Base-by-base conservation (phyloP, 92 coral and sea anemone genomes). In the Diadumene lineata region DNA sequence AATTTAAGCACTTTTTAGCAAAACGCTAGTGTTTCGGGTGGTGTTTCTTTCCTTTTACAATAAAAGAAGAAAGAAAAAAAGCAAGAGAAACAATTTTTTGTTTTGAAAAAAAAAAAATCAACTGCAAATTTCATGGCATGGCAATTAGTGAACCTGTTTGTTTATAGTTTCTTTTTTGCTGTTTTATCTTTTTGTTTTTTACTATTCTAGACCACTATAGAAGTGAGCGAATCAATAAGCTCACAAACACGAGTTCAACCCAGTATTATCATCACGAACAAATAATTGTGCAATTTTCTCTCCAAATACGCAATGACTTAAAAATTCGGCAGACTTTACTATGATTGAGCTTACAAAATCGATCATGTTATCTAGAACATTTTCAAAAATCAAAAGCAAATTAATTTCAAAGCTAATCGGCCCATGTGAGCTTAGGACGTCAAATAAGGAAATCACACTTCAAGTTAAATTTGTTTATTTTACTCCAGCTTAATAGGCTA, bases 391-490 rank as follows among this genome's bases (percentile, higher is more conserved):
- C n/a, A n/a, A n/a, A n/a, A n/a, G n/a, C n/a, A n/a, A n/a, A n/a
- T n/a, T n/a, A 53, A 23, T 13, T 21, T 9, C 19, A 15, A 3
- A 15, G n/a, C 21, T 53, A 53, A 53, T 15, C 24, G 24, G 60
- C 8, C 18, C 60, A 53, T 15, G 6, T 21, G 60, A 23, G 19
- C 60, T 53, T 15, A 44, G 17, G 60, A 55, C 29, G 2, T 21
- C 24, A 53, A 23, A 53, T n/a, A n/a, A n/a, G n/a, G 64, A 9
- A 22, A 22, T 58, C 64, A 58, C 29, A 58, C 64, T 58, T 10
- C 43, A 62, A 30, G 9, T 31, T 0, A 62, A 62, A 15, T 19
- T 62, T 62, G 68, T 62, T 62, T 27, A 19, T 62, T 62, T 62
- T 62, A 28, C 17, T 13, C 38, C 15, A 28, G 7, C 31, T 11